Evolutionary conservation across 2,888 invertebrate species (phyloP), one percentile per base, ranked within the genome.

Genomic region (Drosophila sordidula): DNA sequence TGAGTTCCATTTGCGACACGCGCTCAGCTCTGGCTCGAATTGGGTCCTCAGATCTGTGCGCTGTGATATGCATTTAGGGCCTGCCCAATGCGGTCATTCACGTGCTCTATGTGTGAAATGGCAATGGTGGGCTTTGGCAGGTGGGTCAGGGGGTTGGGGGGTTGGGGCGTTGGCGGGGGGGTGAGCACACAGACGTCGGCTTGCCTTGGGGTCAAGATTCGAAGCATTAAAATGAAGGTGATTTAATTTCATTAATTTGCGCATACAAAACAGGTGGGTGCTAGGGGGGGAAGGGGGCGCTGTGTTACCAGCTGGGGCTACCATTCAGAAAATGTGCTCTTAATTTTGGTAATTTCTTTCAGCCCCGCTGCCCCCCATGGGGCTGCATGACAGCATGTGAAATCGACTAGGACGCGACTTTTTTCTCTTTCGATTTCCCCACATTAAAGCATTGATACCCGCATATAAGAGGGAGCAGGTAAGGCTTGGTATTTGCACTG

Each of bases 221-320:
- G 34, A 42, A 50, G 44, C 85, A 84, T 84, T 87, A 67, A 84
- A 82, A 76, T 67, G 80, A 85, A 76, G 71, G 70, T 70, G 66
- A 83, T 87, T 87, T 83, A 87, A 83, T 83, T 83, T 82, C 85
- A 83, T 83, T 83, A 83, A 83, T 83, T 81, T 87, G 68, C 68
- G 58, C 72, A 80, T 59, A 68, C 59, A 42, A 56, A 39, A 12
- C 11, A 45, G 8, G 18, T n/a, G 6, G 26, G 6, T 0, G 9
- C 12, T 29, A 22, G 22, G 22, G 25, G 22, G 12, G 9, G 32
- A 11, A 36, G 44, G 32, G n/a, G 42, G 56, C 12, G 29, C 26
- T 8, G 6, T 29, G 26, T 29, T 29, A 29, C 29, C 29, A 45
- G 61, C 34, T 52, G 55, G 22, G 46, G 14, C 16, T 47, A 6